phyloP scores from a whole-genome alignment of 2,113 vertebrate genomes.

The Sporophila hypoxantha region DNA sequence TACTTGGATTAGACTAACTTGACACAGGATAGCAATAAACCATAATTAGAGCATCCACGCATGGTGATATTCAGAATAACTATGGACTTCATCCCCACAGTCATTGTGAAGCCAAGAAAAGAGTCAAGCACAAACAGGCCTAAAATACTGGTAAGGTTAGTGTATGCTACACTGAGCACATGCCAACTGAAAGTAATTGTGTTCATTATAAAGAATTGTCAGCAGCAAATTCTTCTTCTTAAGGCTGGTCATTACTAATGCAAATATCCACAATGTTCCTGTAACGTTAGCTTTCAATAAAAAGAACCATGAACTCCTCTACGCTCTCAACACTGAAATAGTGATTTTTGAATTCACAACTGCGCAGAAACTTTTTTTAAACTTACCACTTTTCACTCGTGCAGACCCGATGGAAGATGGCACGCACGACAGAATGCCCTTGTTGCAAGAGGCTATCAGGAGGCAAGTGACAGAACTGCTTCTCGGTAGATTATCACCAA shows the following conservation, averaged over 20 bases:
- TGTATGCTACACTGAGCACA: not conserved
- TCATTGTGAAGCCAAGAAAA: not conserved
- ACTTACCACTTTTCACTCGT: constrained; percentile 8
- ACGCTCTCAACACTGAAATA: not conserved
- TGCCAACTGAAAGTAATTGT: not conserved
- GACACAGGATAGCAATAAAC: not conserved
- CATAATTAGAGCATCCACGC: not conserved
- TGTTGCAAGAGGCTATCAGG: not conserved
- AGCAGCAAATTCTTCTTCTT: not conserved
- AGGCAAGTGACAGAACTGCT: not conserved
- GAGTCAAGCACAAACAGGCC: not conserved
- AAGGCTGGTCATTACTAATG: not conserved
- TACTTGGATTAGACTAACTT: not conserved
- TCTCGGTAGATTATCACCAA: not conserved
- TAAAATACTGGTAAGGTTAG: not conserved
- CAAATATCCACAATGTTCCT: not conserved
- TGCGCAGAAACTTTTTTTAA: not conserved
- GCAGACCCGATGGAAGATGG: not conserved
- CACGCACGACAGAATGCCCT: rapidly evolving
- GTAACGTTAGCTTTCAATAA: not conserved
- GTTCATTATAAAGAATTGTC: not conserved
- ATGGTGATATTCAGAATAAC: not conserved
- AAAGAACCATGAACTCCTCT: not conserved
- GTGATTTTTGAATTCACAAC: not conserved
- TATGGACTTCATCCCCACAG: not conserved